A percentile compares a stretch with the other conserved stretches of the same genome.
Evolutionary conservation across 1,140 invertebrate genomes (phyloP).

Genomic region (Caenorhabditis briggsae): DNA sequence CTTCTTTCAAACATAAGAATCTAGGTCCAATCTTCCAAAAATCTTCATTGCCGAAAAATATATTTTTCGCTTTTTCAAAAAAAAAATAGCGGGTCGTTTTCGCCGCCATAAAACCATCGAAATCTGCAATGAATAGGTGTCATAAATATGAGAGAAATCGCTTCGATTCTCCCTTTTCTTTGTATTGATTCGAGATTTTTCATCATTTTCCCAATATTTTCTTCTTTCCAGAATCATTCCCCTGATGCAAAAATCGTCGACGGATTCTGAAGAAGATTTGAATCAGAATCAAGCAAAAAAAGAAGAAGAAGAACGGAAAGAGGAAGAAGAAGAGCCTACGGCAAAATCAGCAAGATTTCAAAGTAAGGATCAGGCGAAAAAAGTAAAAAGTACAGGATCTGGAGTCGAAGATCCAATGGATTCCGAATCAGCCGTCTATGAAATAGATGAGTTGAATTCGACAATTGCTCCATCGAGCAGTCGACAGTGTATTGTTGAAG

Average conservation of each 20-base stretch:
- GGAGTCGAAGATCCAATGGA: conserved; percentile 15
- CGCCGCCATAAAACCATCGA: conserved; percentile 31
- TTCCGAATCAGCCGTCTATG: conserved; percentile 27
- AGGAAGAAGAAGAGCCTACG: not conserved
- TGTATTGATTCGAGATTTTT: conserved; percentile 2
- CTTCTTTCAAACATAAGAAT: not conserved
- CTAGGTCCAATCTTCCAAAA: not conserved
- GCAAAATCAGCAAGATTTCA: conserved; percentile 40
- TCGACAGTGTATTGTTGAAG: conserved; percentile 48
- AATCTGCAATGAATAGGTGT: conserved; percentile 12
- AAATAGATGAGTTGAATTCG: conserved; percentile 45
- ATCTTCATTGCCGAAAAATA: not conserved
- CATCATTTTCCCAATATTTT: no score
- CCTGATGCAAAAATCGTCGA: conserved; percentile 1
- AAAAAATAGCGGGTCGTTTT: conserved; percentile 12
- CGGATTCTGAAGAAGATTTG: not conserved
- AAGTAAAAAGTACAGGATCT: no score
- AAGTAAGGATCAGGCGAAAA: conserved; percentile 8
- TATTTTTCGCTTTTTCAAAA: not conserved
- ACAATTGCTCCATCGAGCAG: conserved; percentile 35
- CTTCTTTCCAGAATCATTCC: conserved; percentile 36
- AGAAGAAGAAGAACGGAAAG: not conserved
- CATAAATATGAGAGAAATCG: conserved; percentile 50
- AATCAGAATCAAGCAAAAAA: conserved; percentile 7
- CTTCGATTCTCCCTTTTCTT: conserved; percentile 13